Evolutionary conservation across 2,113 vertebrate genomes (phyloP), one percentile per base, ranked within the genome.

Genomic region (Osmerus eperlanus): DNA sequence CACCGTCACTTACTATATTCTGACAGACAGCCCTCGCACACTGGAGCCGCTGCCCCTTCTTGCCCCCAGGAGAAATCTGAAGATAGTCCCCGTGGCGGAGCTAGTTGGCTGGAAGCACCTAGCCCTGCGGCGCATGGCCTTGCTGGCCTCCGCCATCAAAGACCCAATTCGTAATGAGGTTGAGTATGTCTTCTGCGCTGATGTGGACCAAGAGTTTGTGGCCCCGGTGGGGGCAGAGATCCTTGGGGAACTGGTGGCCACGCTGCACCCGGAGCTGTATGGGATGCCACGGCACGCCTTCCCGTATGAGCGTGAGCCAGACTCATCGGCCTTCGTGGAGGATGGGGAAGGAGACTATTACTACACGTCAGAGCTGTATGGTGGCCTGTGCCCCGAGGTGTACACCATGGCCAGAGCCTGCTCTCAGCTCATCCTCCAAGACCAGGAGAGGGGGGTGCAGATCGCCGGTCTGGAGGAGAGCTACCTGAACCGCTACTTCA

Each of bases 401-500:
- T 76, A 86, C 76, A 81, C 55, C 70, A 73, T 93, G 77, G 81
- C 85, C 51, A 81, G 23, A 1, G 61, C 73, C 53, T 93, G 92
- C 62, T 89, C 90, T 29, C 54, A 90, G 67, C 86, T 92, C 19
- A 85, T 93, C 55, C 75, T 87, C 59, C 77, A 88, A 76, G 92
- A 94, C 78, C 86, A 87, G 47, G 72, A 86, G 12, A 88, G 84
- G 0, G 78, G 80, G 1, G 32, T 91, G 5, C 78, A 59, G 72
- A 89, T 91, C 23, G 74, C 77, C 25, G 85, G 83, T 47, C 82
- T 91, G 0, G 92, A 94, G 70, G 92, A 94, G 79, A 91, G 91
- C 84, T 92, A 93, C 85, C 80, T 94, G 54, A 93, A 93, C 80
- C 90, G 90, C 56, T 93, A 91, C 74, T 71, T 93, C 65, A 81